Conservation (phyloP, 1,140 invertebrate species). For the Melitaea cinxia region DNA sequence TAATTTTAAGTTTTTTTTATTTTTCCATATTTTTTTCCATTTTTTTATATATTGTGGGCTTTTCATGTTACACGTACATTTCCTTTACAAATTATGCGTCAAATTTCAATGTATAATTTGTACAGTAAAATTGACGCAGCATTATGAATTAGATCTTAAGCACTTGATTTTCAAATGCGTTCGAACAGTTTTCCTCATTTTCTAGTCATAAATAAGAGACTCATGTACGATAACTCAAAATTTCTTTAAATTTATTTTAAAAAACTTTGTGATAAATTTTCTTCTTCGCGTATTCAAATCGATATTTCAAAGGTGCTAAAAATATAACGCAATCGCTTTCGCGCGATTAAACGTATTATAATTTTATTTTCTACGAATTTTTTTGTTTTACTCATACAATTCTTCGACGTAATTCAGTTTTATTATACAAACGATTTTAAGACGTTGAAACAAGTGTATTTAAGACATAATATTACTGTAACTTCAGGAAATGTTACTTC, state of each 20-base stretch:
- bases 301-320: not conserved
- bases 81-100: not conserved
- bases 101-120: no score
- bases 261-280: not conserved
- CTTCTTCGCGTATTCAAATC: not conserved
- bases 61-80: no score
- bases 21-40: no score
- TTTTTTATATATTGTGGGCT: no score
- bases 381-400: not conserved
- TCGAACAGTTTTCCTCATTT: not conserved
- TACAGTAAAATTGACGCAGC: slow-evolving; percentile 13
- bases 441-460: not conserved
- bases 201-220: not conserved
- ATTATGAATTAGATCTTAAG: slow-evolving; percentile 12
- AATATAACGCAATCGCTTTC: no score
- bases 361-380: not conserved
- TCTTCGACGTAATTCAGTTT: not conserved
- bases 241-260: not conserved
- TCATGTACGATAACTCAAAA: not conserved
- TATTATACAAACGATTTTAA: not conserved
- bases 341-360: no score
- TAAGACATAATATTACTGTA: not conserved
- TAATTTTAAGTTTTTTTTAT: no score
- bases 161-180: not conserved
- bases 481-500: not conserved